Evolutionary conservation across 2,888 invertebrate genomes (phyloP).

Genomic region (Auanema sp.): DNA sequence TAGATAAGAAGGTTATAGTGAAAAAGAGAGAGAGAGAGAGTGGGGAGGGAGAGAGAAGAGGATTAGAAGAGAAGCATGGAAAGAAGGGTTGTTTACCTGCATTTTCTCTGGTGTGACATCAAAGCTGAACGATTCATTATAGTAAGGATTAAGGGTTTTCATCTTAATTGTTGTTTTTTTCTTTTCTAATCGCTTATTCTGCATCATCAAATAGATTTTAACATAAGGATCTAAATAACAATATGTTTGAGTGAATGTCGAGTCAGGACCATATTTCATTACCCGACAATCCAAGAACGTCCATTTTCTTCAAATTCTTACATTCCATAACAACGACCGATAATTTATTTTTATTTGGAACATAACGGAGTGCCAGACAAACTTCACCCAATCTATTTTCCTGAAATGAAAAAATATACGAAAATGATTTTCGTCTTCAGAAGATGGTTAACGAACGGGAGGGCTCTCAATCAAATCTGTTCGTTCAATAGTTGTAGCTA

Average conservation of each 20-base stretch:
- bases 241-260: background rate
- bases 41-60: constrained; percentile 14
- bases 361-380: constrained; percentile 98
- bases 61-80: background rate
- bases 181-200: constrained; percentile 99
- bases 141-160: constrained; percentile 99
- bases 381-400: constrained; percentile 88
- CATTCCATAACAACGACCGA: constrained; percentile 98
- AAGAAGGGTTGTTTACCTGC: constrained; percentile 75
- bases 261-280: constrained; percentile 44
- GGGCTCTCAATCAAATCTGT: constrained; percentile 97
- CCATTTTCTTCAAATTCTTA: constrained; percentile 99
- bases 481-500: constrained; percentile 97
- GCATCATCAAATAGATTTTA: constrained; percentile 99
- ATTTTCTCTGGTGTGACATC: constrained; percentile 99
- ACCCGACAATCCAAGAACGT: constrained; percentile 97
- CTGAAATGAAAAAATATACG: constrained; percentile 39
- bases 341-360: constrained; percentile 97
- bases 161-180: constrained; percentile 99
- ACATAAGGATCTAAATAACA: constrained; percentile 82
- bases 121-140: constrained; percentile 99
- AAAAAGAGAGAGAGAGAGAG: constrained; percentile 15
- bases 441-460: constrained; percentile 76
- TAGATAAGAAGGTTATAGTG: background rate
- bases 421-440: too few relatives aligned